These are phyloP conservation scores for Echeneis naucrates DNA, from an alignment of 2,797 vertebrate genomes.

Conservation along the genomic window DNA sequence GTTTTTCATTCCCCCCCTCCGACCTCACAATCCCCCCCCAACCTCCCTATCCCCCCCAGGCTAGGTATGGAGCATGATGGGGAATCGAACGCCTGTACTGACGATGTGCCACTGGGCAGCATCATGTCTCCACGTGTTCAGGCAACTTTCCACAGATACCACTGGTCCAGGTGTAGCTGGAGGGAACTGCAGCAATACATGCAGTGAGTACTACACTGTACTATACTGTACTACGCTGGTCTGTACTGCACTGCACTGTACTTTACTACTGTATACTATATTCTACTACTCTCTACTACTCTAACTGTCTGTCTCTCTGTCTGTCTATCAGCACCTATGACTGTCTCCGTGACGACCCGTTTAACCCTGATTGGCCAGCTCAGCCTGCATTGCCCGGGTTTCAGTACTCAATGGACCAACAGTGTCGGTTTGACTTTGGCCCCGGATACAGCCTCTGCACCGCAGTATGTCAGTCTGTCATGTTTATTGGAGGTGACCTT, in stretches of 20 bases:
- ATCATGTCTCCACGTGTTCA: constrained; percentile 98
- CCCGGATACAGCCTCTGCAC: constrained; percentile 95
- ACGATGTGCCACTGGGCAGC: constrained; percentile 94
- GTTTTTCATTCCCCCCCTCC: too few species aligned
- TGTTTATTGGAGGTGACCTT: too few species aligned
- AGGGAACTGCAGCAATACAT: constrained; percentile 92
- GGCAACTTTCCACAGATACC: constrained; percentile 95
- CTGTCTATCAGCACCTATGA: constrained; percentile 59
- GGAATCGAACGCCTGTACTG: constrained; percentile 92
- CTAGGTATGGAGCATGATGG: constrained; percentile 90
- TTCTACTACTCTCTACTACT: too few species aligned
- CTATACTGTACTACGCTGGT: too few species aligned
- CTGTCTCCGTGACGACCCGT: constrained; percentile 87
- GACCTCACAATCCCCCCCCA: too few species aligned
- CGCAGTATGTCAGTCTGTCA: constrained; percentile 85
- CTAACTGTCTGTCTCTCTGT: not conserved
- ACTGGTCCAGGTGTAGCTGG: constrained; percentile 97
- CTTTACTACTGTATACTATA: too few species aligned
- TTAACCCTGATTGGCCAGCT: constrained; percentile 92
- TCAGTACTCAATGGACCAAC: constrained; percentile 96
- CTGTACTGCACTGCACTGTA: not conserved
- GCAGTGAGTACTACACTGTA: constrained; percentile 83
- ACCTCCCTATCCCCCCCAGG: not conserved
- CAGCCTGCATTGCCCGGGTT: constrained; percentile 93
- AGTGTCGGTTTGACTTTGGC: constrained; percentile 96